Conservation (phyloP, 2,888 invertebrate species). For the Brachyopa scutellaris region DNA sequence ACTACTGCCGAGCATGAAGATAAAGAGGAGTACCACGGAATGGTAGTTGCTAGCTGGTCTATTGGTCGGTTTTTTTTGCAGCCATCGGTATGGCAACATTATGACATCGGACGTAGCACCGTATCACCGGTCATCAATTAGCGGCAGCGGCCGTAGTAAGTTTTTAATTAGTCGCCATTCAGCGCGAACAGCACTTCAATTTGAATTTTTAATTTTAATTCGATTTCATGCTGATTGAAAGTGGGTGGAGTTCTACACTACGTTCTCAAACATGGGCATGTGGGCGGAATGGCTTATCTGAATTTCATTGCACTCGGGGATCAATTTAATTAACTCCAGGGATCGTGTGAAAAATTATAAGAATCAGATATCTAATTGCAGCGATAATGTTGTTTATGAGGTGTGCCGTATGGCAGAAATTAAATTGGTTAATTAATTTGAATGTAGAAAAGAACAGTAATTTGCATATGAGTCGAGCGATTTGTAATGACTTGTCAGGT, state of each 20-base stretch:
- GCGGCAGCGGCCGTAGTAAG: slow-evolving; percentile 16
- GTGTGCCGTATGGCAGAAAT: slow-evolving; percentile 69
- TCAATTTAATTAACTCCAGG: slow-evolving; percentile 65
- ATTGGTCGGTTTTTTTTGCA: slow-evolving; percentile 35
- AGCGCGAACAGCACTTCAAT: slow-evolving; percentile 40
- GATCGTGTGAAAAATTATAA: slow-evolving; percentile 71
- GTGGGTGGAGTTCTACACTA: slow-evolving; percentile 54
- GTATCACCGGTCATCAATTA: slow-evolving; percentile 49
- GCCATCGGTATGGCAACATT: slow-evolving; percentile 15
- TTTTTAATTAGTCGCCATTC: slow-evolving; percentile 62
- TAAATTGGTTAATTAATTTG: slow-evolving; percentile 71
- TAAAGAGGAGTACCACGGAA: slow-evolving; percentile 29
- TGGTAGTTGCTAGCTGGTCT: slow-evolving; percentile 44
- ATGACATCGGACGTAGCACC: slow-evolving; percentile 34
- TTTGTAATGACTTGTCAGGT: slow-evolving; percentile 51
- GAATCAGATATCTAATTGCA: slow-evolving; percentile 65
- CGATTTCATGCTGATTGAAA: slow-evolving; percentile 45
- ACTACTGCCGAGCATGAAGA: slow-evolving; percentile 6
- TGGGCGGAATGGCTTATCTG: slow-evolving; percentile 62
- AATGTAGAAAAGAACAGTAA: slow-evolving; percentile 40
- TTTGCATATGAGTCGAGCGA: slow-evolving; percentile 57
- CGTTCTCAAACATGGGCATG: slow-evolving; percentile 20
- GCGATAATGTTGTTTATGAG: slow-evolving; percentile 69
- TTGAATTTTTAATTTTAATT: slow-evolving; percentile 61
- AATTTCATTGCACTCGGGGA: slow-evolving; percentile 59